Base-by-base conservation (phyloP, 2,113 vertebrate species). In the Cettia cetti region DNA sequence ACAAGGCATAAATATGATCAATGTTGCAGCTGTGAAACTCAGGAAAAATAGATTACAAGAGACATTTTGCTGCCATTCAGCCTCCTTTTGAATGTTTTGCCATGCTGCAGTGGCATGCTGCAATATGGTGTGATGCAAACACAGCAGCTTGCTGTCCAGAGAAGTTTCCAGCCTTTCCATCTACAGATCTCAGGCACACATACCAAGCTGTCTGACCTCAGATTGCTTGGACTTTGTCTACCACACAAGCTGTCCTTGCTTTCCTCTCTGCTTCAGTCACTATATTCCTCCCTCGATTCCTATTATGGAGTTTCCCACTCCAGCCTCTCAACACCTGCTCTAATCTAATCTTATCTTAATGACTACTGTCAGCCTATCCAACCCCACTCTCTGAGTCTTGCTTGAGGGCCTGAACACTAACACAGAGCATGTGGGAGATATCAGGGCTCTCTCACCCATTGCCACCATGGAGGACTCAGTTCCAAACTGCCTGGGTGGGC, bases 401-500 rank as follows among this genome's bases (percentile, higher is more conserved):
- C 35, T 35, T 3, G 9, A 70, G 60, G 56, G 35, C 26, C 59
- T 81, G 64, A 72, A 47, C 31, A 19, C 24, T 77, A 61, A 90
- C 0, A 0, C 59, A 82, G 61, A 86, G 24, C 91, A 89, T 88
- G 70, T 88, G 66, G 71, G 59, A 88, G 35, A 57, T n/a, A 49
- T 77, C 68, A 83, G 42, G 39, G 33, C 68, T 86, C 89, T 91
- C 59, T 89, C 60, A 54, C 42, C n/a, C 93, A 26, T 53, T 90
- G 76, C 63, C 77, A 78, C 45, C 4, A 0, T 2, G 2, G 24
- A 30, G 50, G 10, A 50, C 35, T 66, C 5, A 0, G 18, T 75
- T 96, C 80, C 89, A 91, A 78, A 82, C 89, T 54, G 60, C 83
- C 72, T 95, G 91, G 86, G 91, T 96, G 96, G 96, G 83, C 91